Evolutionary conservation across 1,140 invertebrate genomes (phyloP).

Genomic region (Pseudomyrmex concolor): DNA sequence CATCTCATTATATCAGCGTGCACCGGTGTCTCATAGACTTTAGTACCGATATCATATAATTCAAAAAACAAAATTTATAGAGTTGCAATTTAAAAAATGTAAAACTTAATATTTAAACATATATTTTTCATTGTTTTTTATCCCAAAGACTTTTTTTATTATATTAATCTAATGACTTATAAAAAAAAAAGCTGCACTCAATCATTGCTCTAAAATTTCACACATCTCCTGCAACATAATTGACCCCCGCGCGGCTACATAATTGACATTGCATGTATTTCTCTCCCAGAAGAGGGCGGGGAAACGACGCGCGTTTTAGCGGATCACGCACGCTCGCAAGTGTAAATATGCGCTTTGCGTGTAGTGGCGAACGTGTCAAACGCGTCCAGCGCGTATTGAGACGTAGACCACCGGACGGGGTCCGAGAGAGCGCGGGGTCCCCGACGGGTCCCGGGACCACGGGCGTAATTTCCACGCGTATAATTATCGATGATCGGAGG

Average conservation of each 20-base stretch:
- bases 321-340: conserved; percentile 41
- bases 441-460: conserved; percentile 30
- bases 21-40: neutral
- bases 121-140: too few species aligned
- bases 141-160: too few species aligned
- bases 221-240: neutral
- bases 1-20: conserved; percentile 27
- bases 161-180: too few species aligned
- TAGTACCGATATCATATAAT: neutral
- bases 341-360: conserved; percentile 56
- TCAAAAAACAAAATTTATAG: neutral
- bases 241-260: too few species aligned
- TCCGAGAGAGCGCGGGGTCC: conserved; percentile 22
- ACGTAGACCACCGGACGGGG: conserved; percentile 72
- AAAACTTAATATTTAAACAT: too few species aligned
- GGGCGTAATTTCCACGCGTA: conserved; percentile 71
- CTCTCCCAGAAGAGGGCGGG: neutral
- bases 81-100: neutral
- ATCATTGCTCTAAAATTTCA: neutral
- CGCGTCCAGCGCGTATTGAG: conserved; percentile 63
- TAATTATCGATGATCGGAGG: conserved; percentile 68
- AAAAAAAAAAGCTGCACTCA: too few species aligned
- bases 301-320: neutral
- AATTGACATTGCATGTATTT: too few species aligned
- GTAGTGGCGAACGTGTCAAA: conserved; percentile 50